phyloP scores from a whole-genome alignment of 2,888 invertebrate species.

The Smittia sp. region DNA sequence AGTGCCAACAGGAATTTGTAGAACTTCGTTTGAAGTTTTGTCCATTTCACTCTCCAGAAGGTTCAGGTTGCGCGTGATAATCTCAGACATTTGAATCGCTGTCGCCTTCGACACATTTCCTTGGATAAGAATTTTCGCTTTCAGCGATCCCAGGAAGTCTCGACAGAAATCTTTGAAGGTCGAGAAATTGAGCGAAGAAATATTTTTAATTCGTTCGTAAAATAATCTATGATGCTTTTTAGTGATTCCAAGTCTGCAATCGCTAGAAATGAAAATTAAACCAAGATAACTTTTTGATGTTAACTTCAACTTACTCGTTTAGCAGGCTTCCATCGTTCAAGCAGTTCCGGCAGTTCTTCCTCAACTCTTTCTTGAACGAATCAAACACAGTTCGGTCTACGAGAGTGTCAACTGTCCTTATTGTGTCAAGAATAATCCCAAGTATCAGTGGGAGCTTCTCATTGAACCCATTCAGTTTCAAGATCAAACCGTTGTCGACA shows the following conservation, averaged over 20 bases:
- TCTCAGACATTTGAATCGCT: slow-evolving; percentile 58
- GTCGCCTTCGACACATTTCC: slow-evolving; percentile 71
- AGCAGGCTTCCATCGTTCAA: slow-evolving; percentile 65
- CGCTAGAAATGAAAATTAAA: slow-evolving; percentile 56
- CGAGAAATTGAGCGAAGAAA: slow-evolving; percentile 57
- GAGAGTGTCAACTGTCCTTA: slow-evolving; percentile 60
- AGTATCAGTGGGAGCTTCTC: slow-evolving; percentile 57
- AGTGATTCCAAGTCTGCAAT: slow-evolving; percentile 66
- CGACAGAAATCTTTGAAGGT: slow-evolving; percentile 63
- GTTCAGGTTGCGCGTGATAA: slow-evolving; percentile 51
- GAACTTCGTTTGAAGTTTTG: slow-evolving; percentile 58
- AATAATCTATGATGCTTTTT: slow-evolving; percentile 65
- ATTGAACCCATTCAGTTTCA: slow-evolving; percentile 43
- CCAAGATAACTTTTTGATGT: too few species aligned
- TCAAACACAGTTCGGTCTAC: slow-evolving; percentile 56
- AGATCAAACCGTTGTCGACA: slow-evolving; percentile 60
- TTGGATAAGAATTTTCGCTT: slow-evolving; percentile 72
- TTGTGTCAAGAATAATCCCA: slow-evolving; percentile 60
- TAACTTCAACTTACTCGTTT: not conserved
- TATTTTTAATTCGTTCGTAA: slow-evolving; percentile 63
- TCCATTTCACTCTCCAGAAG: slow-evolving; percentile 55
- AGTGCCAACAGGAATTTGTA: slow-evolving; percentile 59
- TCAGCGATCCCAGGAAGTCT: slow-evolving; percentile 61
- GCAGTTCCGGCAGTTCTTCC: slow-evolving; percentile 66
- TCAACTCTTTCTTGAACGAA: slow-evolving; percentile 57